Percentiles rank a stretch among this genome's conserved stretches.
phyloP scores from a whole-genome alignment of 2,888 invertebrate genomes.

The Phrixothrix hirtus region DNA sequence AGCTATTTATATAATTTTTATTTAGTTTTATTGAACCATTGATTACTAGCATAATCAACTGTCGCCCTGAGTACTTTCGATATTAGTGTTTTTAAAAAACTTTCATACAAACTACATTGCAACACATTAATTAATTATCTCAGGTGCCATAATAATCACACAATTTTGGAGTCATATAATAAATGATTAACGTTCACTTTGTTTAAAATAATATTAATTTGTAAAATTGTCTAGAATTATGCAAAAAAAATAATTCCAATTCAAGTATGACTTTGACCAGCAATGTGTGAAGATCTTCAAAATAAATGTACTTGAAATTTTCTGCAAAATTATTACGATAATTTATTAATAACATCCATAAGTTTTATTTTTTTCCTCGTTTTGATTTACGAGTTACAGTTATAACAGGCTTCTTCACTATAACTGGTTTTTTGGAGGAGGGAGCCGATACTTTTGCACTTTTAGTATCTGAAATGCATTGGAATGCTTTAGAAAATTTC shows the following conservation, averaged over 20 bases:
- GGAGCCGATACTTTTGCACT: constrained; percentile 25
- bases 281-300: no score
- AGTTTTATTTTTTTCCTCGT: constrained; percentile 35
- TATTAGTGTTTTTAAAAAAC: constrained; percentile 31
- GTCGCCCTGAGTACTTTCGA: constrained; percentile 28
- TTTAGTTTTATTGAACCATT: constrained; percentile 18
- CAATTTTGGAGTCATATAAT: constrained; percentile 14
- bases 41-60: constrained; percentile 22
- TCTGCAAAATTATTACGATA: constrained; percentile 18
- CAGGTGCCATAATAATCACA: constrained; percentile 17
- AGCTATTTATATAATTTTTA: constrained; percentile 17
- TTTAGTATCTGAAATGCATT: constrained; percentile 27
- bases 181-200: constrained; percentile 2
- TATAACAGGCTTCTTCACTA: constrained; percentile 12
- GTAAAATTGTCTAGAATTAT: no score
- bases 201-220: not conserved
- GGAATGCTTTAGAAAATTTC: no score
- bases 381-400: constrained; percentile 33
- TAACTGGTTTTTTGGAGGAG: constrained; percentile 21
- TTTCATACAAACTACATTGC: constrained; percentile 24
- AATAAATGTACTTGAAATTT: constrained; percentile 15
- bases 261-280: no score
- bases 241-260: no score
- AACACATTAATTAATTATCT: constrained; percentile 23
- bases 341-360: constrained; percentile 10